A percentile compares a stretch with the other conserved stretches of the same genome.
phyloP scores from a whole-genome alignment of 2,888 invertebrate species.

The Nephrotoma flavescens region DNA sequence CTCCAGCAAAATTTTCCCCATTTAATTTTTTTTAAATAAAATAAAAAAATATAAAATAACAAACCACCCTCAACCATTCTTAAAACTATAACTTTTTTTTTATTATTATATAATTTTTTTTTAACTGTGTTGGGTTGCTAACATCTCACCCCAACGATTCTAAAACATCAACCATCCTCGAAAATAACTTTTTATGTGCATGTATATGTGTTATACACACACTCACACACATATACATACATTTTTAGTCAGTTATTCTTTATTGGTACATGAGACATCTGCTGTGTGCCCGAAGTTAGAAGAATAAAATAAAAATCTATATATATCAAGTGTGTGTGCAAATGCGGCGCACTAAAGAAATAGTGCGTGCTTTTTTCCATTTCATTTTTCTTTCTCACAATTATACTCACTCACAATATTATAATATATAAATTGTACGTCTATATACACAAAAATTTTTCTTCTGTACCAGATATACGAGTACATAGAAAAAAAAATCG shows the following conservation, averaged over 20 bases:
- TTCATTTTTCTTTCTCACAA: slow-evolving; percentile 1
- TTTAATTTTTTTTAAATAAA: background rate
- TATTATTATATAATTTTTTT: slow-evolving; percentile 1
- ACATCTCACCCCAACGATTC: background rate
- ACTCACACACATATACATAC: background rate
- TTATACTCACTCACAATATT: background rate
- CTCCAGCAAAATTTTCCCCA: background rate
- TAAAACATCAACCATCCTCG: background rate
- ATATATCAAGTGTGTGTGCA: background rate
- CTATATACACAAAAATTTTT: background rate
- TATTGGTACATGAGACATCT: slow-evolving; percentile 13
- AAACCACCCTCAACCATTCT: background rate
- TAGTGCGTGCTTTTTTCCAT: slow-evolving; percentile 2
- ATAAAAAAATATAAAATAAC: background rate
- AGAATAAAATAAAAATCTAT: background rate
- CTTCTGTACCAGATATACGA: background rate
- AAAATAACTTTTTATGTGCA: background rate
- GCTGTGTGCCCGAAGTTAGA: slow-evolving; percentile 6
- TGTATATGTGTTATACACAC: background rate
- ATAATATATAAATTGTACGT: background rate
- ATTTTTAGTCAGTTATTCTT: slow-evolving; percentile 9
- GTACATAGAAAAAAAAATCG: background rate
- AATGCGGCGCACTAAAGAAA: slow-evolving; percentile 1
- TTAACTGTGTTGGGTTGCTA: background rate
- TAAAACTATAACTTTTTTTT: background rate